Evolutionary conservation across 92 coral and sea anemone genomes (phyloP), one percentile per base, ranked within the genome.

Genomic region (Phenganax marumi): DNA sequence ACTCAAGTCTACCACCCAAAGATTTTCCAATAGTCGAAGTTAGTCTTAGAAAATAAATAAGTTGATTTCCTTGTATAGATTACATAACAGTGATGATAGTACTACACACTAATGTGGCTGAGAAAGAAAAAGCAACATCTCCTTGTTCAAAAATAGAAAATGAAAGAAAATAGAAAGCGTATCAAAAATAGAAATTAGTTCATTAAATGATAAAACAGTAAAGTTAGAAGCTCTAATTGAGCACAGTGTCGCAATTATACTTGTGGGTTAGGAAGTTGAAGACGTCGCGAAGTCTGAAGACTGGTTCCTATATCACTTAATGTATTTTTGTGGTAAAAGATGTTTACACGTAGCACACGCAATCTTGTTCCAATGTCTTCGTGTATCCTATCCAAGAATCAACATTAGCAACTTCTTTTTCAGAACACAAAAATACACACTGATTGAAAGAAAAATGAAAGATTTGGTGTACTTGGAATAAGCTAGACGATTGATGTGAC

Each of bases 141-240:
- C 43, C 2, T 33, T 5, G 43, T 33, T 33, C 43, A 33, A 33
- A 33, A 33, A 33, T 33, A 33, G 5, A 33, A 33, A 33, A 33
- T 33, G 43, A 33, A 33, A 2, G 43, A 33, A 33, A 33, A 33
- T 5, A 33, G 43, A 33, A 33, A 2, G 5, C 43, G 43, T 1
- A 21, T 66, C 50, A 12, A 66, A 66, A 66, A 66, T 66, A 66
- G 72, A 66, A 66, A 66, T 2, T 10, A 21, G 72, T 24, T 66
- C 48, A 25, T 66, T 33, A 10, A 10, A 25, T 66, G 48, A 49
- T 49, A 25, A 66, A 66, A 66, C 43, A 24, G 48, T 47, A 66
- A 66, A 33, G 49, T 24, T 66, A 33, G 50, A 66, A 22, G 72
- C 72, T 33, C 18, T 66, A 66, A 66, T 66, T 62, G 43, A 10